Evolutionary conservation across 2,888 invertebrate species (phyloP).

Genomic region (Macrosiphum euphorbiae): DNA sequence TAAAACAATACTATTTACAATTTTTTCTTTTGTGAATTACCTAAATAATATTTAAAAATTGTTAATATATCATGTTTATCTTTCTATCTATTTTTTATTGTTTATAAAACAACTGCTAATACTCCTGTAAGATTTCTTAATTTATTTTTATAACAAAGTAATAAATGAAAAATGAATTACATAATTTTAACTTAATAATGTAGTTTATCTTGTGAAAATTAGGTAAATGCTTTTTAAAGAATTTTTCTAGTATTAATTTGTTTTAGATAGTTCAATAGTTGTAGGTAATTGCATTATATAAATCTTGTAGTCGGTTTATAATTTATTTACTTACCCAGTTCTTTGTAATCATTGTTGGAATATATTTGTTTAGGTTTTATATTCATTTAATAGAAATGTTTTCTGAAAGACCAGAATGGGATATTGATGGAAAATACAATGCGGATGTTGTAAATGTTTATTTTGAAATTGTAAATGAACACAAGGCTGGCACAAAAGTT

Average conservation of each 20-base stretch:
- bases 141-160: too few relatives aligned
- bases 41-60: too few relatives aligned
- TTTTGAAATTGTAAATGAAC: conserved; percentile 74
- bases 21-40: not conserved
- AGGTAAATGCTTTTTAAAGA: not conserved
- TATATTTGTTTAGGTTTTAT: conserved; percentile 71
- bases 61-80: too few relatives aligned
- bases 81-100: too few relatives aligned
- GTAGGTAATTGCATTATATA: not conserved
- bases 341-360: not conserved
- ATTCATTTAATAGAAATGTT: conserved; percentile 77
- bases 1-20: not conserved
- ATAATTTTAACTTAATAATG: not conserved
- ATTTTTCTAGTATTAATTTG: not conserved
- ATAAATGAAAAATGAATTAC: too few relatives aligned
- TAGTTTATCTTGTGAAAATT: not conserved
- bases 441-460: conserved; percentile 78
- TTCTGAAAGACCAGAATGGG: conserved; percentile 80
- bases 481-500: conserved; percentile 24
- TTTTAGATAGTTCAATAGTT: not conserved
- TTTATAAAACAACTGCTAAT: too few relatives aligned
- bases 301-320: not conserved
- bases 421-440: conserved; percentile 77
- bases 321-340: not conserved
- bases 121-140: too few relatives aligned